phyloP scores from a whole-genome alignment of 2,888 invertebrate genomes.

The Frankliniella intonsa region DNA sequence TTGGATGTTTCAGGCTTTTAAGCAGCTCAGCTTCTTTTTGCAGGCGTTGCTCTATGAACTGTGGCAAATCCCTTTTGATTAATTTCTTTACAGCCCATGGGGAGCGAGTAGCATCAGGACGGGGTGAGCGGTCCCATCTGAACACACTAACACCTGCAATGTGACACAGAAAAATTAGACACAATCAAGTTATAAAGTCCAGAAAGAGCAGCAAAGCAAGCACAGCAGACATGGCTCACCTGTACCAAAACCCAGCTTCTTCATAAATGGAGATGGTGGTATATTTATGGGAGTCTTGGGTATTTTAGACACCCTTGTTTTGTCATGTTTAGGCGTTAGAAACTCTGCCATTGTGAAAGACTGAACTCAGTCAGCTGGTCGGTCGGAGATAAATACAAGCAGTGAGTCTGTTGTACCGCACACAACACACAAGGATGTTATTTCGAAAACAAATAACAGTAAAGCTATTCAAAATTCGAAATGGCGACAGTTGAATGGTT shows the following conservation, averaged over 20 bases:
- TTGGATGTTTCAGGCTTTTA: conserved; percentile 66
- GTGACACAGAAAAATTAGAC: conserved; percentile 32
- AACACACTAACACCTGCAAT: conserved; percentile 69
- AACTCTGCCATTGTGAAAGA: not conserved
- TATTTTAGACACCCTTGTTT: not conserved
- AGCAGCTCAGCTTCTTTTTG: conserved; percentile 68
- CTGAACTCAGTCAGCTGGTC: no score
- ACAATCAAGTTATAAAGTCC: conserved; percentile 23
- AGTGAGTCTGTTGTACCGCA: no score
- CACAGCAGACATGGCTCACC: conserved; percentile 49
- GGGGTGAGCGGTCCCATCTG: conserved; percentile 67
- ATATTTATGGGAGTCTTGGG: not conserved
- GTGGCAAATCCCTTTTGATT: conserved; percentile 46
- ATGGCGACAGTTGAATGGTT: no score
- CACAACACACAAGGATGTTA: no score
- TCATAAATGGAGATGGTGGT: conserved; percentile 69
- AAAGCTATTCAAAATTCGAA: no score
- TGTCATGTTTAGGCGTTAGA: not conserved
- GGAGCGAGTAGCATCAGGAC: conserved; percentile 62
- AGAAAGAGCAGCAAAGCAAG: conserved; percentile 28
- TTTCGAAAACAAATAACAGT: no score
- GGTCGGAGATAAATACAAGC: no score
- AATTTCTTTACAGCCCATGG: conserved; percentile 84
- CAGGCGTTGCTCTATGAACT: conserved; percentile 55
- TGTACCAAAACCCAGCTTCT: conserved; percentile 71